Evolutionary conservation across 1,140 invertebrate species (phyloP).

Genomic region (Saxidomus purpurata): DNA sequence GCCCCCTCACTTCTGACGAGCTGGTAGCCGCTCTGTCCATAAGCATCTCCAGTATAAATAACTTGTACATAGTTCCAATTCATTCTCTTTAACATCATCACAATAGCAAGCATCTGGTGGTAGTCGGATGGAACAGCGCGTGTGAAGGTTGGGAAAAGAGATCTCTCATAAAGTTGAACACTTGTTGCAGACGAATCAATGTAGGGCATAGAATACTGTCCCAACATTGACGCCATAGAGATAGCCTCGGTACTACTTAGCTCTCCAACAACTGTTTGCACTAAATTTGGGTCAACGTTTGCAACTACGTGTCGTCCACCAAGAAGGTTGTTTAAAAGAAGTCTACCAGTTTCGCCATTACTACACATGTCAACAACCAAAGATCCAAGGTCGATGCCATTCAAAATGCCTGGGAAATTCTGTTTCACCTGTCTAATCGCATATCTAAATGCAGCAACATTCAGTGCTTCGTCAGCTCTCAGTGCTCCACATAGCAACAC

Average conservation of each 20-base stretch:
- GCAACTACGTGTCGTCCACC: constrained; percentile 69
- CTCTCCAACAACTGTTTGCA: constrained; percentile 74
- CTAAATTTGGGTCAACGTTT: constrained; percentile 71
- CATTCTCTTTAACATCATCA: constrained; percentile 68
- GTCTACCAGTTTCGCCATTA: constrained; percentile 58
- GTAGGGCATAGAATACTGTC: constrained; percentile 90
- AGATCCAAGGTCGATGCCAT: constrained; percentile 75
- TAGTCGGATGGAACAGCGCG: constrained; percentile 93
- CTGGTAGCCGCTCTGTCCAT: constrained; percentile 27
- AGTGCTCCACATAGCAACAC: constrained; percentile 74
- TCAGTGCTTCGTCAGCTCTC: constrained; percentile 29
- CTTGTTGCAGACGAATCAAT: constrained; percentile 91
- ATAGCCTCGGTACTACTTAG: constrained; percentile 59
- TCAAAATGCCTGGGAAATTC: constrained; percentile 66
- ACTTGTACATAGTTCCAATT: constrained; percentile 81
- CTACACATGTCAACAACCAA: constrained; percentile 78
- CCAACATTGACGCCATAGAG: constrained; percentile 62
- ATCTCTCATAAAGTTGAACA: constrained; percentile 85
- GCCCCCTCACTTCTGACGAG: constrained; percentile 62
- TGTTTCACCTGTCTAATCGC: constrained; percentile 70
- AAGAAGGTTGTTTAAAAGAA: constrained; percentile 77
- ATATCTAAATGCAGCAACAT: constrained; percentile 75
- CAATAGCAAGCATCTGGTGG: constrained; percentile 91
- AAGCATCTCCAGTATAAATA: constrained; percentile 53
- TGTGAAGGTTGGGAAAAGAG: constrained; percentile 91